Evolutionary conservation across 2,888 invertebrate species (phyloP), one percentile per base, ranked within the genome.

Genomic region (Catocala nupta): DNA sequence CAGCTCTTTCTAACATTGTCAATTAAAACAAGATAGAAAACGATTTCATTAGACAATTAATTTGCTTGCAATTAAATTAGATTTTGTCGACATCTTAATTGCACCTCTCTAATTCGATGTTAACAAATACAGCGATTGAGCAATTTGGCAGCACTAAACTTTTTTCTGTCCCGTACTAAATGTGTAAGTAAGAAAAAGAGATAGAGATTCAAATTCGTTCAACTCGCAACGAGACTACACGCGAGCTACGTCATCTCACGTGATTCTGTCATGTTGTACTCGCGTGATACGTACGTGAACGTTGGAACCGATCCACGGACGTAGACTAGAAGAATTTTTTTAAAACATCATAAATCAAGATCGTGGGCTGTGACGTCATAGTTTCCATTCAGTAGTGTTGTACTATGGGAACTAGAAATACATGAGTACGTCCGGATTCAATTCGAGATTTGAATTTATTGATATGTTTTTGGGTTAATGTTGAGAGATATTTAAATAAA

Each of bases 271-370:
- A 81, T 73, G 85, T 66, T 60, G 53, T 63, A 33, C 66, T 65
- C 71, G 78, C 88, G 84, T 87, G 90, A 76, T 76, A 64, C 34
- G 53, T 57, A 69, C 74, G 71, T 75, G 77, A 62, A 68, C 67
- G 68, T 83, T 86, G 88, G 88, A 85, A 71, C 65, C 52, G 69
- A 73, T 83, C 83, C 85, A 84, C 70, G 71, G 65, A 63, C 70
- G 77, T 74, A 72, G 50, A 54, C 13, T 45, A 66, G 61, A 76
- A 75, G 77, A 79, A 80, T 73, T 68, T 81, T 83, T 84, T 84
- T 81, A 80, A 83, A 87, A 83, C 80, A 81, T 76, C 78, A 82
- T 84, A 84, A 83, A 83, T 85, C 84, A 82, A 67, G 68, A 73
- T 78, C 65, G 73, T 70, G 64, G 59, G 57, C 16, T 51, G 71